These are phyloP conservation scores for Polietes domitor DNA, from an alignment of 2,888 invertebrate genomes.

Conservation along the genomic window DNA sequence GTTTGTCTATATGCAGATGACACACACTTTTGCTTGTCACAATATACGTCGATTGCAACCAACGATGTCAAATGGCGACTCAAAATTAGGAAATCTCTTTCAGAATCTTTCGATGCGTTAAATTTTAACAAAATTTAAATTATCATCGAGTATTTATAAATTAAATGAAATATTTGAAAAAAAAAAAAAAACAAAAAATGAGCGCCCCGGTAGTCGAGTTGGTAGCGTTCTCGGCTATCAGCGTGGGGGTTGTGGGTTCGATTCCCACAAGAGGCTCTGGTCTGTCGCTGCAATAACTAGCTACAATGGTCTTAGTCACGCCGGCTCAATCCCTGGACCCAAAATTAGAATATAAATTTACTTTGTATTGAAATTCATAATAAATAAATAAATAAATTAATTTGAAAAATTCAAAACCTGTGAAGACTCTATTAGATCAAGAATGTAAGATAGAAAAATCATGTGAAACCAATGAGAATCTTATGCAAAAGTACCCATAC, in stretches of 20 bases:
- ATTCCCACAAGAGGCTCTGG: too few species aligned
- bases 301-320: too few species aligned
- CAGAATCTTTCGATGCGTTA: constrained; percentile 48
- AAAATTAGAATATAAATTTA: too few species aligned
- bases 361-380: too few species aligned
- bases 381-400: constrained; percentile 18
- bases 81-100: constrained; percentile 44
- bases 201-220: too few species aligned
- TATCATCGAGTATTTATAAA: constrained; percentile 42
- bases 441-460: constrained; percentile 45
- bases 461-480: background rate
- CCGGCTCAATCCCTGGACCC: too few species aligned
- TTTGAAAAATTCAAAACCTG: constrained; percentile 48
- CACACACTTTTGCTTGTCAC: constrained; percentile 53
- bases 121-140: constrained; percentile 33
- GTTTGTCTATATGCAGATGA: constrained; percentile 45
- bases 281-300: too few species aligned
- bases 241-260: too few species aligned
- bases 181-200: too few species aligned
- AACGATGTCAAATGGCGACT: constrained; percentile 39
- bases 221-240: too few species aligned
- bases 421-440: constrained; percentile 21
- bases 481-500: constrained; percentile 46
- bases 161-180: constrained; percentile 29
- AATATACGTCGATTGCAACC: constrained; percentile 60